A percentile compares a stretch with the other conserved stretches of the same genome.
Evolutionary conservation across 1,140 invertebrate genomes (phyloP).

Genomic region (Orius insidiosus): DNA sequence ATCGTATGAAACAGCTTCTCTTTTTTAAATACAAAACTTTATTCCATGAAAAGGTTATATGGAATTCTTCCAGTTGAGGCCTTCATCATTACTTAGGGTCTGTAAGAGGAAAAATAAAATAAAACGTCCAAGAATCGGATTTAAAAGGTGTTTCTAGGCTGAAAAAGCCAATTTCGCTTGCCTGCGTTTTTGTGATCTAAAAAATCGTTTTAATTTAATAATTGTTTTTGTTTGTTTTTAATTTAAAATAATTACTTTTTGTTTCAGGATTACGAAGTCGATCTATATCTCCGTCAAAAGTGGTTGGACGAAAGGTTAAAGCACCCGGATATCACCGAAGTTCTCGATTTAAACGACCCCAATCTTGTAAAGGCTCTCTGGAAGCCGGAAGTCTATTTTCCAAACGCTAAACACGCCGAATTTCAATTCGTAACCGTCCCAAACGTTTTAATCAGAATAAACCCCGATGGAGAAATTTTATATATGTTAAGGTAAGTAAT

Average conservation of each 20-base stretch:
- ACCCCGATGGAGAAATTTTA: constrained; percentile 39
- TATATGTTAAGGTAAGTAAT: constrained; percentile 39
- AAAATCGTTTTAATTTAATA: too few relatives aligned
- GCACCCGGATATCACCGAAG: constrained; percentile 31
- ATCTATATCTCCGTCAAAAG: constrained; percentile 36
- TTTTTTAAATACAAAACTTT: too few relatives aligned
- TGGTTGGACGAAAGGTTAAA: constrained; percentile 36
- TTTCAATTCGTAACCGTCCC: constrained; percentile 49
- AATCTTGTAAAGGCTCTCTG: constrained; percentile 40
- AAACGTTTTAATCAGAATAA: constrained; percentile 46
- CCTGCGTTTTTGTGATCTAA: too few relatives aligned
- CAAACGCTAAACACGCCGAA: constrained; percentile 46
- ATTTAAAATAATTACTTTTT: constrained; percentile 1
- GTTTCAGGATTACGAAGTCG: constrained; percentile 38
- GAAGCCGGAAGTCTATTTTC: constrained; percentile 51
- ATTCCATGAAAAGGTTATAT: too few relatives aligned
- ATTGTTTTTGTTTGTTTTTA: too few relatives aligned
- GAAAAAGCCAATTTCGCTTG: too few relatives aligned
- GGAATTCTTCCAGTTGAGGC: too few relatives aligned
- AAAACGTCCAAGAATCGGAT: too few relatives aligned
- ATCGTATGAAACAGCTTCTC: too few relatives aligned
- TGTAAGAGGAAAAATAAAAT: too few relatives aligned
- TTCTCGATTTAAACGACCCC: constrained; percentile 37
- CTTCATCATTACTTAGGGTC: too few relatives aligned
- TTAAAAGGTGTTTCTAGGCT: too few relatives aligned